Evolutionary conservation across 2,888 invertebrate genomes (phyloP), one percentile per base, ranked within the genome.

Genomic region (Protula sp.): DNA sequence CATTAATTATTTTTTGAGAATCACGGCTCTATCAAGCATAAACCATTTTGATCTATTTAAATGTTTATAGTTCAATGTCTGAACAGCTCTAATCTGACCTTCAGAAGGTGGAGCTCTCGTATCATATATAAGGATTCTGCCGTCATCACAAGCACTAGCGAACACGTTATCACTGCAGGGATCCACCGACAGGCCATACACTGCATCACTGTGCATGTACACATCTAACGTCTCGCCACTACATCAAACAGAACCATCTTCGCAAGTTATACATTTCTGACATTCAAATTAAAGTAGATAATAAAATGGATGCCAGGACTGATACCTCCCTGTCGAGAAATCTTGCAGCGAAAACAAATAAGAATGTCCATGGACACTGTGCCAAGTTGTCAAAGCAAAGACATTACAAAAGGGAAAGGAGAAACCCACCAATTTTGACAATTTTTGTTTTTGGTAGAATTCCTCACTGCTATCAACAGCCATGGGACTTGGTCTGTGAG

Each of bases 101-200:
- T 72, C 72, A 58, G 62, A 67, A 1, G 73, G 64, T 52, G 87
- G 85, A 69, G 87, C 86, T 72, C 93, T 82, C 50, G 88, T 87
- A 79, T 97, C 95, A 81, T 89, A 93, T 31, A 95, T 84, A 47
- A 92, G 84, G 63, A 95, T 85, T 63, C 90, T 85, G 2, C 94
- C 94, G 82, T 95, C 93, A 79, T 94, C 94, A 60, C 93, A 92
- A 4, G 95, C 94, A 53, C 91, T 93, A 29, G 91, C 87, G 71
- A 95, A 88, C 3, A 94, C 85, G 72, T 87, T 86, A 67, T 90
- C 88, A 77, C 91, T 90, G 75, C 87, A 86, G 0, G 94, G 93
- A 81, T 94, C 90, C 55, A 92, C 87, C 65, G 91, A 90, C 54
- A 95, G 83, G 55, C 93, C 90, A 80, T 94, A 94, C 0, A 95